Percentiles rank a stretch among this genome's conserved stretches.
phyloP scores from a whole-genome alignment of 2,888 invertebrate genomes.

The Automeris io region DNA sequence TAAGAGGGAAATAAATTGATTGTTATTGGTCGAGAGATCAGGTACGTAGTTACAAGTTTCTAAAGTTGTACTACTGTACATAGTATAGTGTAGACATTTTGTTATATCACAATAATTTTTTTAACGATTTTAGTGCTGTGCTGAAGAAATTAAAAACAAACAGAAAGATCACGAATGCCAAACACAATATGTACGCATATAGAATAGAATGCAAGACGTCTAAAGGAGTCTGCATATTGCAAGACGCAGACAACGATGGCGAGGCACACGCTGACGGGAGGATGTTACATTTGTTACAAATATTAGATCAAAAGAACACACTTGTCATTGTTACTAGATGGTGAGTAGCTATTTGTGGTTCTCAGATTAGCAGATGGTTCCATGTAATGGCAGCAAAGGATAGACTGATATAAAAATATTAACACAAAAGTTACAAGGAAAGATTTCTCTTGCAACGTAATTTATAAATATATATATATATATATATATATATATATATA shows the following conservation, averaged over 20 bases:
- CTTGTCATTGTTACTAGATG: conserved; percentile 87
- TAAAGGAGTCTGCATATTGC: conserved; percentile 47
- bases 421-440: too few species aligned
- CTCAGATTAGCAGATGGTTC: too few species aligned
- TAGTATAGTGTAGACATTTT: too few species aligned
- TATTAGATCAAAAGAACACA: conserved; percentile 83
- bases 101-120: neutral
- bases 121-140: conserved; percentile 63
- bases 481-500: too few species aligned
- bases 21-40: too few species aligned
- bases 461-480: too few species aligned
- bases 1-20: too few species aligned
- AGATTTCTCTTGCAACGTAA: too few species aligned
- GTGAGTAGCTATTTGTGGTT: conserved; percentile 38
- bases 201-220: conserved; percentile 48
- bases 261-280: conserved; percentile 88
- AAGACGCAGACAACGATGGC: conserved; percentile 91
- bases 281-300: conserved; percentile 86
- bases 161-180: conserved; percentile 86
- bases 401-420: too few species aligned
- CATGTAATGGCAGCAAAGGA: too few species aligned
- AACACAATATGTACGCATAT: conserved; percentile 91
- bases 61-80: too few species aligned
- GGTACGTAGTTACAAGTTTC: too few species aligned
- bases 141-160: conserved; percentile 77